These are phyloP conservation scores for Scaptomyza tumidula DNA, from an alignment of 2,888 invertebrate genomes.

Conservation along the genomic window DNA sequence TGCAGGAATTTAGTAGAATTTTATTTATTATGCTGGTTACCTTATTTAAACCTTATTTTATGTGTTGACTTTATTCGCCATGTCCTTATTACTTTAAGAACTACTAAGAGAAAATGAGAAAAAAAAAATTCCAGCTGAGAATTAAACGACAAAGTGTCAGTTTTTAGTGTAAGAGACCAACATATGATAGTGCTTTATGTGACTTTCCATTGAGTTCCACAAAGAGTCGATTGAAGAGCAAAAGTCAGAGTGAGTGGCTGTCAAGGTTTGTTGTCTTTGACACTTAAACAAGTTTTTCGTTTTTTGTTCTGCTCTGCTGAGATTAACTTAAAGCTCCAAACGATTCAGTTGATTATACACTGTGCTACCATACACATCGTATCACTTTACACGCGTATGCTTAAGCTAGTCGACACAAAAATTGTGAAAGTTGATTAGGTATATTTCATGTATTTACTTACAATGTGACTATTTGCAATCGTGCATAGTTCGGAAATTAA, in stretches of 20 bases:
- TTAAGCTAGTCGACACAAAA: slow-evolving; percentile 30
- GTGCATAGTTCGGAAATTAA: neutral
- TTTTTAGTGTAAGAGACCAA: too few species aligned
- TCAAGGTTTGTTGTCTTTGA: slow-evolving; percentile 47
- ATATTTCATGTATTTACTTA: slow-evolving; percentile 47
- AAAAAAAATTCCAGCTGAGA: too few species aligned
- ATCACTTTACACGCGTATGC: slow-evolving; percentile 2
- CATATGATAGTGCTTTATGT: neutral
- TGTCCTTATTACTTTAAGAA: too few species aligned
- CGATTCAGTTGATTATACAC: slow-evolving; percentile 51
- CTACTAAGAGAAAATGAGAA: too few species aligned
- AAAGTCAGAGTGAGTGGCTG: neutral
- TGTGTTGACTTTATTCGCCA: too few species aligned
- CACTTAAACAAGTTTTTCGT: slow-evolving; percentile 54
- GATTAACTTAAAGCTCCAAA: slow-evolving; percentile 31
- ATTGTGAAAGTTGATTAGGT: slow-evolving; percentile 68
- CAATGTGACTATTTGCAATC: slow-evolving; percentile 35
- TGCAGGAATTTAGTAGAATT: too few species aligned
- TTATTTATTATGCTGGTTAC: too few species aligned
- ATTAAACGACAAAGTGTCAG: too few species aligned
- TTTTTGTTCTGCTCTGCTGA: slow-evolving; percentile 27
- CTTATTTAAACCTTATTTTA: too few species aligned
- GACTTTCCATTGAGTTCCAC: neutral
- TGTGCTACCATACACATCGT: slow-evolving; percentile 50
- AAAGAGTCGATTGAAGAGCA: slow-evolving; percentile 1